Base-by-base conservation (phyloP, 2,113 vertebrate genomes). In the Menura novaehollandiae region DNA sequence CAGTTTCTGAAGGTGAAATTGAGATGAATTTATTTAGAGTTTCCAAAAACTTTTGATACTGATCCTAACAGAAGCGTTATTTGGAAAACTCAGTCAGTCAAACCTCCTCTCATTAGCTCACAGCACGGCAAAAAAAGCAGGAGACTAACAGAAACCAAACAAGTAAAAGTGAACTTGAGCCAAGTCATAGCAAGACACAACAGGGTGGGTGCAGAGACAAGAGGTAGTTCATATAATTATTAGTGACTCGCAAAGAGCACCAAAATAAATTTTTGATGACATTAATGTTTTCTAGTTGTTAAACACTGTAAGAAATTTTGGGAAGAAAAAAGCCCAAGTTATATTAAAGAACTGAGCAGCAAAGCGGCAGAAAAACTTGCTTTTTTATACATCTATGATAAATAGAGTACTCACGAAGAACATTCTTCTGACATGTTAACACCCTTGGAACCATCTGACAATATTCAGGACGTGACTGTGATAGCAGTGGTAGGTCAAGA, bases 251-350 rank as follows among this genome's bases (percentile, higher is more conserved):
- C 19, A 62, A 52, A 62, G 43, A 79, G 32, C 37, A 68, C 18
- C 3, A 55, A 85, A 79, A 55, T 12, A 26, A 37, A 33, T 73
- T 91, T 82, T 47, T 7, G 4, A 23, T 66, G 2, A 62, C 21
- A 67, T 49, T 13, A 49, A 1, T 32, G 5, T 66, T 53, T 95
- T 51, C 39, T 37, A 77, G 19, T 15, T 41, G 35, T 33, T 80
- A 58, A 80, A 79, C 4, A 20, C 18, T 13, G 8, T 30, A 66
- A 69, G 14, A 68, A 77, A 6, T 10, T 91, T 33, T 26, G 26
- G 41, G 0, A 5, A 18, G 3, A 22, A 32, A 52, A 79, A 24
- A 2, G 0, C 2, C 0, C 4, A 26, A 5, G 27, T 13, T 35
- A 28, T 59, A 17, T 59, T 71, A 58, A 68, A 69, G 17, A 72